A percentile compares a stretch with the other conserved stretches of the same genome.
Evolutionary conservation across 1,140 invertebrate genomes (phyloP).

Genomic region (Pogonomyrmex barbatus): DNA sequence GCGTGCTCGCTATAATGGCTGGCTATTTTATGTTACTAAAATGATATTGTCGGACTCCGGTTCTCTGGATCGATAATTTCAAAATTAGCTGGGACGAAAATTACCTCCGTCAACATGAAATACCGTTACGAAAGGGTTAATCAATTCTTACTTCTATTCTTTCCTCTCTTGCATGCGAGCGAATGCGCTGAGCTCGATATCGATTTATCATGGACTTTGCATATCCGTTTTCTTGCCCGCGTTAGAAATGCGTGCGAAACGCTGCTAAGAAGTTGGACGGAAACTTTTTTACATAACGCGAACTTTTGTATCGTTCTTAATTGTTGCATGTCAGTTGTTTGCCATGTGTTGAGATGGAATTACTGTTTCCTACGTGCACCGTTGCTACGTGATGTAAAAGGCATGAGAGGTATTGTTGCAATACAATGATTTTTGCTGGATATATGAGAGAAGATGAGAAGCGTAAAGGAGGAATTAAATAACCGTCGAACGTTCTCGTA

Average conservation of each 20-base stretch:
- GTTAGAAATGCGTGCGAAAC: conserved; percentile 3
- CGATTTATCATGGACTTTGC: conserved; percentile 45
- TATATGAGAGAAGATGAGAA: background rate
- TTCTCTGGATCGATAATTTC: conserved; percentile 79
- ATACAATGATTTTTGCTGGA: conserved; percentile 8
- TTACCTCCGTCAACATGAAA: conserved; percentile 77
- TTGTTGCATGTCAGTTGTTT: background rate
- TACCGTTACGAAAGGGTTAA: conserved; percentile 61
- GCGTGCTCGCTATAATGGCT: conserved; percentile 75
- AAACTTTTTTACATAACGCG: background rate
- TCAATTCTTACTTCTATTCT: conserved; percentile 40
- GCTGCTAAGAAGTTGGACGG: conserved; percentile 18
- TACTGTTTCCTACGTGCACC: background rate
- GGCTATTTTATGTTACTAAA: conserved; percentile 81
- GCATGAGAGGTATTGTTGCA: background rate
- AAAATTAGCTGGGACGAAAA: conserved; percentile 79
- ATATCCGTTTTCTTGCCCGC: conserved; percentile 24
- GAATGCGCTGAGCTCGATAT: background rate
- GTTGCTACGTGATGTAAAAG: background rate
- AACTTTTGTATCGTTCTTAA: conserved; percentile 24
- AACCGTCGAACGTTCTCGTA: conserved; percentile 32
- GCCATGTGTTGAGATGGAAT: background rate
- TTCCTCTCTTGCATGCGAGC: background rate
- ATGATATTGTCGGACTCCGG: conserved; percentile 79
- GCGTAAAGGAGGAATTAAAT: conserved; percentile 36